Base-by-base conservation (phyloP, 2,888 invertebrate species). In the Phalera bucephala region DNA sequence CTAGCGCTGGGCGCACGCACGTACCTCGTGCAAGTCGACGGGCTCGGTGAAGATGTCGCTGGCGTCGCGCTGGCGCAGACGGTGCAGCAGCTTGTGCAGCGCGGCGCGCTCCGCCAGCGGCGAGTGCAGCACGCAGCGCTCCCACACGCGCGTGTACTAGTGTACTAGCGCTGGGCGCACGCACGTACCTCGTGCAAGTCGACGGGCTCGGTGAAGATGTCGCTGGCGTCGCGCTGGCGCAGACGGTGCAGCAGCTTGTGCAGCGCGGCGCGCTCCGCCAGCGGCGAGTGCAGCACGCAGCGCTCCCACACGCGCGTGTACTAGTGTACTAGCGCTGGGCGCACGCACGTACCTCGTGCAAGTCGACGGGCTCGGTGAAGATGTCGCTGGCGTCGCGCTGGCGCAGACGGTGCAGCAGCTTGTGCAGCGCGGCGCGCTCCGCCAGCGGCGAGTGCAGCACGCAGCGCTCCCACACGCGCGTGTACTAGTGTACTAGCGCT, bases 201-300 rank as follows among this genome's bases (percentile, higher is more conserved):
- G 0, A 99, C 98, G 0, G 99, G 99, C 69, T 98, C 96, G 0
- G 94, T 93, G 81, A 99, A 99, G 46, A 98, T 96, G 58, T 96
- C 95, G 47, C 95, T 93, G 9, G 93, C 92, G 78, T 99, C 98
- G 61, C 94, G 93, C 28, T 94, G 91, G 13, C 94, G 92, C 40
- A 98, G 91, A 45, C 94, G 86, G 37, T 96, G 94, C 45, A 98
- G 78, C 25, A 97, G 90, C 51, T 95, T 93, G 52, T 93, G 91
- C 53, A 98, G 86, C 46, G 11, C 22, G 30, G 14, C 15, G 3
- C n/a, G n/a, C n/a, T n/a, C n/a, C n/a, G n/a, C n/a, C n/a, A n/a
- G n/a, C n/a, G n/a, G n/a, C n/a, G n/a, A n/a, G n/a, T n/a, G n/a
- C n/a, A n/a, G n/a, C n/a, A n/a, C n/a, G n/a, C n/a, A n/a, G n/a